A percentile compares a stretch with the other conserved stretches of the same genome.
Evolutionary conservation across 2,888 invertebrate species (phyloP).

Genomic region (Napeogenes inachia): DNA sequence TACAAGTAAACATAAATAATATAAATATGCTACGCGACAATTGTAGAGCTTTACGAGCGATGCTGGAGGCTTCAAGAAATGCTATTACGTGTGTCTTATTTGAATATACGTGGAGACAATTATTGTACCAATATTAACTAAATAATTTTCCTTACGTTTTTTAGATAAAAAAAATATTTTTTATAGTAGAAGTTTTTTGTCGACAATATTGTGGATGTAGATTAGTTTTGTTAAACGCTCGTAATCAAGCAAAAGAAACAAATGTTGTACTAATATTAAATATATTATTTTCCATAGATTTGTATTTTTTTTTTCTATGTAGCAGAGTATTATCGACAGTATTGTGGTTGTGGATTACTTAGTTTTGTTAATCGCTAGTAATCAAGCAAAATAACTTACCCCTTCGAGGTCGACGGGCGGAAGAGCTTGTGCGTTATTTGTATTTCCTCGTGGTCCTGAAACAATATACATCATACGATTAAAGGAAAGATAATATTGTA

Average conservation of each 20-base stretch:
- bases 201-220: no score
- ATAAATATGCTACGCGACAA: constrained; percentile 54
- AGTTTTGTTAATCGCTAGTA: background rate
- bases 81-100: background rate
- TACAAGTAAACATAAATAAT: constrained; percentile 62
- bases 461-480: constrained; percentile 41
- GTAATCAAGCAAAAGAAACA: no score
- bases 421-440: constrained; percentile 70
- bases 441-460: constrained; percentile 58
- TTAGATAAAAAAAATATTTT: no score
- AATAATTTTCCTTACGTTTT: no score
- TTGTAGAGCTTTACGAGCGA: constrained; percentile 37
- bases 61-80: background rate
- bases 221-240: no score
- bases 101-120: background rate
- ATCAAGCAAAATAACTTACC: constrained; percentile 44
- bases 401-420: constrained; percentile 64
- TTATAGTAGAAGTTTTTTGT: no score
- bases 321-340: background rate
- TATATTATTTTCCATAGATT: no score
- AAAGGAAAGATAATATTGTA: constrained; percentile 25
- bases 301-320: background rate
- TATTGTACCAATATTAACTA: no score
- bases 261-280: no score
- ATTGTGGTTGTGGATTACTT: constrained; percentile 4